phyloP scores from a whole-genome alignment of 2,888 invertebrate species.

The Tetramorium bicarinatum region DNA sequence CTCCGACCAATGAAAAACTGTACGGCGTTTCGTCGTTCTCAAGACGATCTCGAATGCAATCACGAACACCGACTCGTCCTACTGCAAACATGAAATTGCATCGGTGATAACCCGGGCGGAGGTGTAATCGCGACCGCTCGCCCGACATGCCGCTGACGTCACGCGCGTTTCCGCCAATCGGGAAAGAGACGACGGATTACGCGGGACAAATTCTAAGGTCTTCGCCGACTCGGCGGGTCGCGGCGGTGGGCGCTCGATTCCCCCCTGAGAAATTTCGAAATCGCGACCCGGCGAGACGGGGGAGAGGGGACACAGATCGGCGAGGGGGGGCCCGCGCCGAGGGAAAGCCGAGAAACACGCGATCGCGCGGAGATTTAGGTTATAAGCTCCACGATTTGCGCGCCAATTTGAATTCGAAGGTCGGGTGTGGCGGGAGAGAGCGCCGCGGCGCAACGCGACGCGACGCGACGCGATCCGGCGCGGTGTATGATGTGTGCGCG shows the following conservation, averaged over 20 bases:
- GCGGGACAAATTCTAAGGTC: conserved; percentile 38
- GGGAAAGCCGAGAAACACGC: not conserved
- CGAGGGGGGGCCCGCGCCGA: no score
- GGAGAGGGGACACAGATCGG: no score
- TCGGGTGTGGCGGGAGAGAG: conserved; percentile 81
- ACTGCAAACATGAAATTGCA: not conserved
- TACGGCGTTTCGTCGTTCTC: not conserved
- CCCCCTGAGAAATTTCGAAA: conserved; percentile 24
- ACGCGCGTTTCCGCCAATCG: conserved; percentile 6
- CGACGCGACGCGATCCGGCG: conserved; percentile 37
- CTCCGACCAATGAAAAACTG: not conserved
- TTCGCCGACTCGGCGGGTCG: not conserved
- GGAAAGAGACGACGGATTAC: not conserved
- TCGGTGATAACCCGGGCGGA: not conserved
- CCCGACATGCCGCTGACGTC: conserved; percentile 10
- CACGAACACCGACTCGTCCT: not conserved
- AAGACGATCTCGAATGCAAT: not conserved
- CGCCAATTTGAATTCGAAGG: conserved; percentile 84
- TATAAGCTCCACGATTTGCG: conserved; percentile 80
- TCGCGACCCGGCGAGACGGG: not conserved
- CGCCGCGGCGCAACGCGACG: conserved; percentile 23
- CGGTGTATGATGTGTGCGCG: conserved; percentile 42
- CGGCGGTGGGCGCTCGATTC: not conserved
- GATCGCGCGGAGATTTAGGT: conserved; percentile 78
- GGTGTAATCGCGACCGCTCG: not conserved